Percentiles rank a stretch among this genome's conserved stretches.
Evolutionary conservation across 2,888 invertebrate genomes (phyloP).

Genomic region (Drosophila pseudotakahashii): DNA sequence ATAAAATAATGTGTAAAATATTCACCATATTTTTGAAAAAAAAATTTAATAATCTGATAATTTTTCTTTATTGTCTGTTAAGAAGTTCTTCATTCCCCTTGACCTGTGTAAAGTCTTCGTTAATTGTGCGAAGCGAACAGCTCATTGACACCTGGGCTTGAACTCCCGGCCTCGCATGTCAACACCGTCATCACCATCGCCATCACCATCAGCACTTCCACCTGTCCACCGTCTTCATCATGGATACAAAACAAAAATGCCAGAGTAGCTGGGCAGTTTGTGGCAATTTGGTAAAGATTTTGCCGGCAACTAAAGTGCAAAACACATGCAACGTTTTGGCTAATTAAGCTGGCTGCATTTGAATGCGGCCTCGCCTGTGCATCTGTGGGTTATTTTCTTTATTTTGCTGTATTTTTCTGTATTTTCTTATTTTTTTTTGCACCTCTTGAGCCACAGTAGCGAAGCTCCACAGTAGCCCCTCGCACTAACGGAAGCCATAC

Average conservation of each 20-base stretch:
- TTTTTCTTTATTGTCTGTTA: background rate
- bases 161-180: slow-evolving; percentile 57
- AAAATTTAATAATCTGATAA: background rate
- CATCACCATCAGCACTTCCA: slow-evolving; percentile 20
- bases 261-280: slow-evolving; percentile 33
- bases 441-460: slow-evolving; percentile 33
- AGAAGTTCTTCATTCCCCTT: slow-evolving; percentile 1
- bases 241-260: background rate
- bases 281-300: slow-evolving; percentile 60
- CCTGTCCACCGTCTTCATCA: slow-evolving; percentile 21
- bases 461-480: slow-evolving; percentile 70
- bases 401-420: background rate
- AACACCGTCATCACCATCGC: slow-evolving; percentile 39
- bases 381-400: slow-evolving; percentile 15
- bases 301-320: slow-evolving; percentile 63
- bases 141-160: slow-evolving; percentile 40
- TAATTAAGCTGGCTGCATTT: slow-evolving; percentile 73
- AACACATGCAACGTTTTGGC: slow-evolving; percentile 72
- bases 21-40: too few relatives aligned
- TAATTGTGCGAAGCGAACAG: slow-evolving; percentile 50
- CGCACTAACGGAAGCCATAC: slow-evolving; percentile 76
- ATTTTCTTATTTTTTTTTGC: slow-evolving; percentile 10
- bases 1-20: too few relatives aligned
- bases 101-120: slow-evolving; percentile 37
- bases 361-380: slow-evolving; percentile 39